phyloP scores from a whole-genome alignment of 2,113 vertebrate genomes.

The Tupaia tana region DNA sequence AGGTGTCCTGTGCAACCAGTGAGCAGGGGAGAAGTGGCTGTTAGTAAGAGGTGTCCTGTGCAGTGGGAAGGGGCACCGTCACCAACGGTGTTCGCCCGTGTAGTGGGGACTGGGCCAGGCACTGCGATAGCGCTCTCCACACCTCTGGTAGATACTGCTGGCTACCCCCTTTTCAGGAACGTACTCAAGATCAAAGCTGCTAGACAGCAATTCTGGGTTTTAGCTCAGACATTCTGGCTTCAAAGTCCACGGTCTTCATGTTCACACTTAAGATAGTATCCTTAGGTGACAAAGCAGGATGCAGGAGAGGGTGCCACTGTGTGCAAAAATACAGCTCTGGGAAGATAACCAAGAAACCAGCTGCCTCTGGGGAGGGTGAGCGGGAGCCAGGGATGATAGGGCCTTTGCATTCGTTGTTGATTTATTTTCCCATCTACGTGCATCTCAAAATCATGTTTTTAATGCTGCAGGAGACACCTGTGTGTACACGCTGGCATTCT shows the following conservation, averaged over 20 bases:
- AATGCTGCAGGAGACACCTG: background rate
- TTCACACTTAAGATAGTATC: background rate
- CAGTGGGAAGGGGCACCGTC: too few relatives aligned
- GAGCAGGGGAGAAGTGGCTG: too few relatives aligned
- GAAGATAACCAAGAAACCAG: constrained; percentile 2
- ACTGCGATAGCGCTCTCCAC: background rate
- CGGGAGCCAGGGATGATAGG: too few relatives aligned
- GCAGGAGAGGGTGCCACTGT: background rate
- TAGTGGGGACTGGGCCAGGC: background rate
- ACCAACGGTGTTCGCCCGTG: too few relatives aligned
- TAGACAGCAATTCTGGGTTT: background rate
- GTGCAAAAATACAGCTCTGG: background rate
- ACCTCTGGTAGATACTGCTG: background rate
- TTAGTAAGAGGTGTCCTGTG: too few relatives aligned
- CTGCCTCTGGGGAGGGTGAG: background rate
- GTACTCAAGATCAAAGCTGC: background rate
- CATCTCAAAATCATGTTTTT: constrained; percentile 35
- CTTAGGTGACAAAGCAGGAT: background rate
- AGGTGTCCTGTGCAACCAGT: too few relatives aligned
- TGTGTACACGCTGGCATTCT: background rate
- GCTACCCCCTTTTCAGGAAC: background rate
- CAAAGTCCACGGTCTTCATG: background rate
- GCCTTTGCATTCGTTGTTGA: background rate
- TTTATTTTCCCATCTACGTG: background rate
- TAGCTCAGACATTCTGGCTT: background rate